Base-by-base conservation (phyloP, 1,140 invertebrate species). In the Cotesia typhae region DNA sequence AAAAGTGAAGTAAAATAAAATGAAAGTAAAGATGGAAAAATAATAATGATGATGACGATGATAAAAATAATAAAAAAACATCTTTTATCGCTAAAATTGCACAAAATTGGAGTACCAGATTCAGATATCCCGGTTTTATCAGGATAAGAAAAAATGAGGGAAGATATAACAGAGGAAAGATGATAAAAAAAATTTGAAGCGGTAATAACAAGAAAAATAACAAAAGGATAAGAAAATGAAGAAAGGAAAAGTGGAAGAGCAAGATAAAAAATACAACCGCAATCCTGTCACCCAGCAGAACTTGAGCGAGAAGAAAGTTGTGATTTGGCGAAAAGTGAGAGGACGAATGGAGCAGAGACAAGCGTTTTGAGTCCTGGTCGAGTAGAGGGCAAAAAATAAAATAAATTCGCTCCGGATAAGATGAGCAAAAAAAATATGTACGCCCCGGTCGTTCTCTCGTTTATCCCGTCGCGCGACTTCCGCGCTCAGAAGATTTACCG, bases 61-160 rank as follows among this genome's bases (percentile, higher is more conserved):
- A 47, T 47, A 7, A 47, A 9, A 51, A 52, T 68, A 47, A 70
- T 38, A 60, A 55, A 65, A 61, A 37, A 74, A 67, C 61, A 61
- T 37, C 20, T 59, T 60, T 67, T 17, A 72, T 57, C 65, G 28
- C 57, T 28, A 60, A 74, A 74, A 77, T 76, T 74, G 71, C 74
- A 63, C 66, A 37, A 78, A 71, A 78, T 78, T 78, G 72, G 71
- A 78, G 75, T 74, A 67, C 70, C 76, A 55, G 67, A 74, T 71
- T 75, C 76, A 71, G 74, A 74, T 72, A 67, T 69, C n/a, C 36
- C 12, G 28, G 65, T 52, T 60, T 70, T 36, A 60, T 59, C 28
- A n/a, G 74, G 61, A 47, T 28, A 71, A 37, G 53, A 57, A 38
- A 73, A 41, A 69, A 69, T 12, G 37, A 61, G 64, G n/a, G 51